Evolutionary conservation across 2,888 invertebrate species (phyloP).

Genomic region (Ichneumon xanthorius): DNA sequence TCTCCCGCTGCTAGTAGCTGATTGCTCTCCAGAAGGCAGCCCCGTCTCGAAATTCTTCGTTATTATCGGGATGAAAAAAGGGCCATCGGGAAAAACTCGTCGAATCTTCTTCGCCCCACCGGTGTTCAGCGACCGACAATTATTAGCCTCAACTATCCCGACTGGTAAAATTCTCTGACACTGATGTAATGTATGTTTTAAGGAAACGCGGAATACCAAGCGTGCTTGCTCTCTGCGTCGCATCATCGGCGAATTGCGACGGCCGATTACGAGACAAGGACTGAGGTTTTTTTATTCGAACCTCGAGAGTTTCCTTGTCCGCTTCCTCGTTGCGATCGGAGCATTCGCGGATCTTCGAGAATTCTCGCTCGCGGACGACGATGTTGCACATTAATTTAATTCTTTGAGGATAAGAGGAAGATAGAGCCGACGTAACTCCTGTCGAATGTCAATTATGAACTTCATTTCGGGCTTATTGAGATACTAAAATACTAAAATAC

Average conservation of each 20-base stretch:
- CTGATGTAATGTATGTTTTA: constrained; percentile 25
- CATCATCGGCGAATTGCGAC: constrained; percentile 18
- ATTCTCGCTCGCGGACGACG: constrained; percentile 12
- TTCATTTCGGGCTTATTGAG: neutral
- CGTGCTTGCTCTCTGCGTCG: constrained; percentile 11
- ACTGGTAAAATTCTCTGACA: constrained; percentile 21
- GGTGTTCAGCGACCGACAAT: constrained; percentile 27
- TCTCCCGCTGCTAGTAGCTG: constrained; percentile 65
- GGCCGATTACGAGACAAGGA: constrained; percentile 28
- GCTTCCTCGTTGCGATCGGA: constrained; percentile 24
- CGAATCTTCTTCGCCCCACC: constrained; percentile 27
- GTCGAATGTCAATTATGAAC: neutral
- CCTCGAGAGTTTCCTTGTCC: constrained; percentile 3
- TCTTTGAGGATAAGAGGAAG: neutral
- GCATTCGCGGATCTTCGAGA: constrained; percentile 15
- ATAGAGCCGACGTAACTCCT: neutral
- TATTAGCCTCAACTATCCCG: constrained; percentile 43
- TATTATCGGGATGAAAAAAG: constrained; percentile 55
- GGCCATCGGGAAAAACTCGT: constrained; percentile 55
- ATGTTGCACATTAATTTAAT: neutral
- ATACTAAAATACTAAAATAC: neutral
- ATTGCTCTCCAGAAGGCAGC: constrained; percentile 70
- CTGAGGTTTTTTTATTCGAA: constrained; percentile 16
- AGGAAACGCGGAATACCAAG: constrained; percentile 12
- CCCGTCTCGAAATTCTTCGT: constrained; percentile 64